Evolutionary conservation across 2,888 invertebrate species (phyloP).

Genomic region (Notodonta ziczac): DNA sequence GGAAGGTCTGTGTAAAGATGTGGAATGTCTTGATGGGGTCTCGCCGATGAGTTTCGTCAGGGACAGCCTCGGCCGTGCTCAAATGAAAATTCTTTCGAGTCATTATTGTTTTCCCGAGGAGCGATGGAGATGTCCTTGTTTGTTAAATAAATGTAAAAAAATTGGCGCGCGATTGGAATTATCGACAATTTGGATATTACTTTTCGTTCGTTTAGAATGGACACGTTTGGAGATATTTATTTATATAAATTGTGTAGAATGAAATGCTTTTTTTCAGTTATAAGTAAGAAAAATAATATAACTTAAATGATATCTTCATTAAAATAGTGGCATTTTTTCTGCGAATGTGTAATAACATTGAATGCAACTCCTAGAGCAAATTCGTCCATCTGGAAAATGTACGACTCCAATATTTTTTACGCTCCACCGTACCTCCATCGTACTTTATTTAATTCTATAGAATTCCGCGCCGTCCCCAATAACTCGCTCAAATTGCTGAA

Average conservation of each 20-base stretch:
- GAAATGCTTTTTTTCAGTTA: too few relatives aligned
- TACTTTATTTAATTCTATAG: conserved; percentile 62
- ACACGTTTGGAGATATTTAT: neutral
- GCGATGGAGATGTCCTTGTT: conserved; percentile 46
- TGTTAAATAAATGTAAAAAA: conserved; percentile 42
- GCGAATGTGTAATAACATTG: too few relatives aligned
- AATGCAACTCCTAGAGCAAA: neutral
- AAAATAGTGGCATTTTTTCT: too few relatives aligned
- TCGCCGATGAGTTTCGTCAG: conserved; percentile 54
- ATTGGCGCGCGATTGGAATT: neutral
- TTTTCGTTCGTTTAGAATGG: neutral
- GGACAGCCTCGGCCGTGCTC: conserved; percentile 57
- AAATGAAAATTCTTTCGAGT: conserved; percentile 77
- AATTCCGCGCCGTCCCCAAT: conserved; percentile 51
- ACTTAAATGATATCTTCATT: too few relatives aligned
- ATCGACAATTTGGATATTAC: conserved; percentile 2
- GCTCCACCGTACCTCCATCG: conserved; percentile 41
- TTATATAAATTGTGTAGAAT: neutral
- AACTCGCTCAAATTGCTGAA: conserved; percentile 65
- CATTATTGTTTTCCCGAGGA: conserved; percentile 69
- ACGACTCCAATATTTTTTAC: conserved; percentile 48
- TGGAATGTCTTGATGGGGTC: conserved; percentile 72
- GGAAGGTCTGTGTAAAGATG: conserved; percentile 66
- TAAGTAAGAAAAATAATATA: too few relatives aligned
- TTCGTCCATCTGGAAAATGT: neutral